Evolutionary conservation across 2,113 vertebrate genomes (phyloP).

Genomic region (Brachyhypopomus occidentalis): DNA sequence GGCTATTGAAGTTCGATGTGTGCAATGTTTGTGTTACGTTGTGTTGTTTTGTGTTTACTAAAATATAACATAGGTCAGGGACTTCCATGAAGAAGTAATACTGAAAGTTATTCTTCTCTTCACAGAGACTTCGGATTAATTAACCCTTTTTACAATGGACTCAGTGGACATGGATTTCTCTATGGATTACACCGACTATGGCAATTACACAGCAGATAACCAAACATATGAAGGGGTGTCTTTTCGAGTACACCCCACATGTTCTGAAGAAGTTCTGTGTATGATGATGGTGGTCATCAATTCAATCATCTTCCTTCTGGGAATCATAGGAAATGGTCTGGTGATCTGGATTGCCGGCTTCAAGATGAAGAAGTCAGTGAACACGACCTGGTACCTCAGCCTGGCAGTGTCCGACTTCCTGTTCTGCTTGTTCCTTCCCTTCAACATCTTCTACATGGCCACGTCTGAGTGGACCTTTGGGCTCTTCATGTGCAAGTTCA

Average conservation of each 20-base stretch:
- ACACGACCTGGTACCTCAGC: constrained; percentile 91
- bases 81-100: not conserved
- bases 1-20: too few species aligned
- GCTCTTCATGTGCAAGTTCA: constrained; percentile 85
- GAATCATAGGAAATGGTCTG: constrained; percentile 83
- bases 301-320: constrained; percentile 81
- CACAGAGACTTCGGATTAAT: constrained; percentile 31
- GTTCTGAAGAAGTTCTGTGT: constrained; percentile 55
- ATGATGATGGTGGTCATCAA: constrained; percentile 70
- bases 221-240: not conserved
- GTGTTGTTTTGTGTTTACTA: not conserved
- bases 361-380: constrained; percentile 90
- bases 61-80: not conserved
- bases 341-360: constrained; percentile 86
- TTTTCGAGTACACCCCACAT: constrained; percentile 21
- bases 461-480: constrained; percentile 88
- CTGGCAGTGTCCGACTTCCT: constrained; percentile 88
- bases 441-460: constrained; percentile 75
- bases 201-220: not conserved
- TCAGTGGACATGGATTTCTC: constrained; percentile 62
- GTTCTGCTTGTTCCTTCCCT: constrained; percentile 86
- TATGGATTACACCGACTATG: not conserved
- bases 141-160: constrained; percentile 55
- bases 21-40: not conserved
- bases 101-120: constrained; percentile 8